phyloP scores from a whole-genome alignment of 2,113 vertebrate species.

The Cebidichthys violaceus region DNA sequence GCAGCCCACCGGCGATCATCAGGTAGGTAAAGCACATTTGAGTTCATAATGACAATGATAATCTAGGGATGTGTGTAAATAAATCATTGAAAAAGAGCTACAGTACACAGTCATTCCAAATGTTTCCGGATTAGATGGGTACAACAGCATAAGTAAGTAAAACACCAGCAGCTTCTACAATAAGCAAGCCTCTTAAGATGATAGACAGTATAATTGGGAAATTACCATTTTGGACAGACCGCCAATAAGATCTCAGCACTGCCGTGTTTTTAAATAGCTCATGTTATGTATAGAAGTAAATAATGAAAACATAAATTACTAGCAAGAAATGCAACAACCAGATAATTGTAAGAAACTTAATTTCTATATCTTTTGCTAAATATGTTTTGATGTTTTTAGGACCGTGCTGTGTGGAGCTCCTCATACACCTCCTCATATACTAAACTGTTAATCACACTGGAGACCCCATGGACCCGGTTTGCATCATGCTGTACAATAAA shows the following conservation, averaged over 20 bases:
- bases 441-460: slow-evolving; percentile 40
- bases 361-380: neutral
- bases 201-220: neutral
- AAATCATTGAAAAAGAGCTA: neutral
- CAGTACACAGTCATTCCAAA: neutral
- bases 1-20: slow-evolving; percentile 74
- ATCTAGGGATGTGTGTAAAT: neutral
- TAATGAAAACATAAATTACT: neutral
- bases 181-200: neutral
- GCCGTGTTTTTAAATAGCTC: neutral
- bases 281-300: neutral
- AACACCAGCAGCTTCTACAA: neutral
- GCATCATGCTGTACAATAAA: slow-evolving; percentile 42
- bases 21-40: slow-evolving; percentile 53
- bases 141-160: neutral
- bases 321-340: neutral
- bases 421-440: slow-evolving; percentile 5
- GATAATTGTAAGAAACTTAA: neutral
- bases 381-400: slow-evolving; percentile 49
- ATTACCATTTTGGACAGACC: neutral
- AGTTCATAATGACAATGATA: neutral
- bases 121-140: neutral
- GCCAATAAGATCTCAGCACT: neutral
- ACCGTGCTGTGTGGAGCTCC: slow-evolving; percentile 40
- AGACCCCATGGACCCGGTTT: slow-evolving; percentile 14